Evolutionary conservation across 2,797 vertebrate species (phyloP), one percentile per base, ranked within the genome.

Genomic region (Hydrolagus colliei): DNA sequence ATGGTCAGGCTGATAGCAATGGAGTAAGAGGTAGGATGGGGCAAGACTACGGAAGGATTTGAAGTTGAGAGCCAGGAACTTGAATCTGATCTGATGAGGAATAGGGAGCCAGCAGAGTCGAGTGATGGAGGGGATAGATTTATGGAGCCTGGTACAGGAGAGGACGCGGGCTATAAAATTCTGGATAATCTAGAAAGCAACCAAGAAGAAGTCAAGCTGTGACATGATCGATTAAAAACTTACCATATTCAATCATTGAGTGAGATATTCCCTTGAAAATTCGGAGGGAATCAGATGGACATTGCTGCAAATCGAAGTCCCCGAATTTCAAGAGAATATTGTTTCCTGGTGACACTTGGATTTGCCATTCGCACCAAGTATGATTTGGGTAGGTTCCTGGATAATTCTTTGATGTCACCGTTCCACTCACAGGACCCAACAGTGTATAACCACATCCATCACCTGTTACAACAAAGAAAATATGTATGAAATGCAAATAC

Each of bases 371-470:
- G 41, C 95, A 96, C 67, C 90, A 85, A 1, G 95, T 95, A 87
- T 95, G 91, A 89, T 95, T 97, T 86, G 96, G 95, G 78, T 96
- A 96, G 0, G 95, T 95, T 84, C 93, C 91, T 20, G 95, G 96
- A 88, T 96, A 96, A 90, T 95, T 95, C 88, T 92, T 96, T n/a
- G 95, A 96, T 63, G 94, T 92, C 86, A 97, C 86, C 0, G 94
- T 94, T 67, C 96, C 96, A 10, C 95, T 96, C 87, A 94, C 93
- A 77, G 93, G 92, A 76, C 94, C 93, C 87, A 93, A 91, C 87
- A 94, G 90, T 11, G 89, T 89, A 87, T 95, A 93, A 16, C 95
- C 95, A 90, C 95, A 96, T 87, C 94, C 95, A 84, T 96, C 93
- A 79, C 92, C 96, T 95, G 88, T 75, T 76, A 85, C 82, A 88